Evolutionary conservation across 2,113 vertebrate species (phyloP).

Genomic region (Dendrocopos noguchii): DNA sequence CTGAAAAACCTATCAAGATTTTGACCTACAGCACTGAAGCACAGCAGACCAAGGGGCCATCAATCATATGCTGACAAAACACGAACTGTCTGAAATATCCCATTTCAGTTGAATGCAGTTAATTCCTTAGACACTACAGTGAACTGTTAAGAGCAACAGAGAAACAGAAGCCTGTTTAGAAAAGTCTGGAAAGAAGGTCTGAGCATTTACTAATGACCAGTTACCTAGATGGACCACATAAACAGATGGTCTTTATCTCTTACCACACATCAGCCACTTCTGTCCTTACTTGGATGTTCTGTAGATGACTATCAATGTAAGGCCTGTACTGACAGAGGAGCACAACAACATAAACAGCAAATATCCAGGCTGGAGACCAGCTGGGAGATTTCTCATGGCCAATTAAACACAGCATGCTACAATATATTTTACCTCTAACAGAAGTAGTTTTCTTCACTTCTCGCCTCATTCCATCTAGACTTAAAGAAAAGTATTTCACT

Average conservation of each 20-base stretch:
- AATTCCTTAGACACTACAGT: neutral
- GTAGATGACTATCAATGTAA: neutral
- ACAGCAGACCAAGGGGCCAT: neutral
- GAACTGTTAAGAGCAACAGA: neutral
- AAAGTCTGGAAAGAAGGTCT: neutral
- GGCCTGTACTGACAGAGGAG: neutral
- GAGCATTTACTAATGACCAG: neutral
- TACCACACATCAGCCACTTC: neutral
- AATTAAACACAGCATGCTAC: neutral
- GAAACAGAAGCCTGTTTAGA: neutral
- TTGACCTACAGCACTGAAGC: neutral
- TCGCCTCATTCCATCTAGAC: neutral
- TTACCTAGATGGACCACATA: neutral
- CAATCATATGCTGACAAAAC: rapidly evolving
- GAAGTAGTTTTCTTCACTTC: neutral
- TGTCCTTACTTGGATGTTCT: neutral
- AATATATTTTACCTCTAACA: neutral
- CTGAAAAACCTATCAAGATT: neutral
- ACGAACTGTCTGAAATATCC: neutral
- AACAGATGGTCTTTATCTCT: neutral
- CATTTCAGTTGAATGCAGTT: neutral
- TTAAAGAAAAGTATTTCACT: neutral
- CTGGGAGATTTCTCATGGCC: neutral
- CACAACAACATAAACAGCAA: neutral
- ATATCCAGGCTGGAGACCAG: neutral